phyloP scores from a whole-genome alignment of 1,140 invertebrate genomes.

The Drosophila subpulchrella region DNA sequence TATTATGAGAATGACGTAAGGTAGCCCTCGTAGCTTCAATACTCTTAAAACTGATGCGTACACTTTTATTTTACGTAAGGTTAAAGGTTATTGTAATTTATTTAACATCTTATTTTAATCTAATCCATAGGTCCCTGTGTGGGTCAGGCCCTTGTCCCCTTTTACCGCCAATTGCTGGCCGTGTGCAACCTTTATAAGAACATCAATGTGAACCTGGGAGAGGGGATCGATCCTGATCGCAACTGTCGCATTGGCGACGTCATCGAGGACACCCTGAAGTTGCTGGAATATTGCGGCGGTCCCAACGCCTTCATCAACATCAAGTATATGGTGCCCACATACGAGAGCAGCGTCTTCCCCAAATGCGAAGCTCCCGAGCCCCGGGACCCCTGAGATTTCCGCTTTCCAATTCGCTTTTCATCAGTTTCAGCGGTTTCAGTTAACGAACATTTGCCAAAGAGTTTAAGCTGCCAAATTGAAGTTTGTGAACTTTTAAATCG shows the following conservation, averaged over 20 bases:
- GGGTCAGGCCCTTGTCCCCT: slow-evolving; percentile 95
- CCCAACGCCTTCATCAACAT: slow-evolving; percentile 98
- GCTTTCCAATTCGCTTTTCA: not conserved
- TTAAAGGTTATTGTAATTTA: too few species aligned
- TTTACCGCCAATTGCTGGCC: slow-evolving; percentile 96
- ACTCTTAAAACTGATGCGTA: too few species aligned
- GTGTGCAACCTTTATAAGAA: slow-evolving; percentile 95
- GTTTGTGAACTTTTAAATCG: slow-evolving; percentile 14
- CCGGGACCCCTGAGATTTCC: slow-evolving; percentile 85
- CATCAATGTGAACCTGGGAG: slow-evolving; percentile 92
- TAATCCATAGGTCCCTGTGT: slow-evolving; percentile 84
- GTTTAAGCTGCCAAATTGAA: not conserved
- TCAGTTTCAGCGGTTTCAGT: slow-evolving; percentile 1
- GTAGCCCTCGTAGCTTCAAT: too few species aligned
- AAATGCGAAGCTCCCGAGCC: slow-evolving; percentile 52
- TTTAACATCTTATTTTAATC: not conserved
- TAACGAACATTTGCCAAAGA: not conserved
- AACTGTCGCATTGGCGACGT: slow-evolving; percentile 94
- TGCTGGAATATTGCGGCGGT: slow-evolving; percentile 94
- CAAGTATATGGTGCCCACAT: slow-evolving; percentile 98
- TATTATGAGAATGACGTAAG: not conserved
- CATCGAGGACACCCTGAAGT: slow-evolving; percentile 96
- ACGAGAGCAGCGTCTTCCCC: slow-evolving; percentile 93
- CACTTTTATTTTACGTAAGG: too few species aligned
- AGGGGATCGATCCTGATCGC: slow-evolving; percentile 92